Base-by-base conservation (phyloP, 2,113 vertebrate species). In the Tragelaphus buxtoni region DNA sequence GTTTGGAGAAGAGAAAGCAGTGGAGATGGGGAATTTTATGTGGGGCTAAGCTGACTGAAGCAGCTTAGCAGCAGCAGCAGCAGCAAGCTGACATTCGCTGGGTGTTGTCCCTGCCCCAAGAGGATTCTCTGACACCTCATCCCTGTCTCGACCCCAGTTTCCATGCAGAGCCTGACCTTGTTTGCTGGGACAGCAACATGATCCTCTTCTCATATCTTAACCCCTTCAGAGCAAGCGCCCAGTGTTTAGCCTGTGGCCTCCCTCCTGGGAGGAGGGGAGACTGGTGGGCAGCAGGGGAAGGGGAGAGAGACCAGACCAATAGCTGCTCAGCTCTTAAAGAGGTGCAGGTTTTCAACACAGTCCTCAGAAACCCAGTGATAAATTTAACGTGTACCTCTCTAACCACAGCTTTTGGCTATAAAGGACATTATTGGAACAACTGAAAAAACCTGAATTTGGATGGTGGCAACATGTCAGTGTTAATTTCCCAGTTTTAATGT, bases 221-320 rank as follows among this genome's bases (percentile, higher is more conserved):
- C 18, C 22, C 7, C 7, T 76, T 9, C 39, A 60, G 32, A 87
- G 39, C 16, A 30, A 85, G 10, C 1, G 7, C 22, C 32, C 17
- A 22, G 0, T 16, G 32, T n/a, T 72, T 28, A 35, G n/a, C 58
- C 76, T n/a, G 9, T 24, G n/a, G 26, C 76, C 13, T 49, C 39
- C 32, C 13, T 72, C 30, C 42, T 20, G 0, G 3, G 17, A 18
- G 51, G 16, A 10, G 45, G 5, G 5, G 32, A 32, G 13, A 13
- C 0, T 6, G 39, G 20, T 1, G 24, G 17, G 9, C 0, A 0
- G 17, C 28, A 9, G 16, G 2, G 9, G 9, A 9, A 12, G 49
- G 11, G 53, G 60, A 39, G 79, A 55, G 51, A n/a, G 39, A 20
- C 4, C 61, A 17, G 30, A 42, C 8, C 8, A 65, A 77, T 3